Evolutionary conservation across 1,140 invertebrate genomes (phyloP).

Genomic region (Pristionchus pacificus): DNA sequence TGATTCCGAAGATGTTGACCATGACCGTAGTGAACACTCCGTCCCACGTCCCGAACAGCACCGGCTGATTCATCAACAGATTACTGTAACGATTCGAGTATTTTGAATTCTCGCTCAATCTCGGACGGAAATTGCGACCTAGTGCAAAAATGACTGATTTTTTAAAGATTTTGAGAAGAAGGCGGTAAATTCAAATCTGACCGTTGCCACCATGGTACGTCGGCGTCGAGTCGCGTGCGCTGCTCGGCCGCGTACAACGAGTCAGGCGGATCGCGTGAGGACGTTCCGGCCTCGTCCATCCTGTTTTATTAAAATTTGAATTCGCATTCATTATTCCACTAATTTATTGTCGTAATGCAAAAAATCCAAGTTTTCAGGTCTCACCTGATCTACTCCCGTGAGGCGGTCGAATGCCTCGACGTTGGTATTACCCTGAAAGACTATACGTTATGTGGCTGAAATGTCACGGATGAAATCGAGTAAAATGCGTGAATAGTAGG

Average conservation of each 20-base stretch:
- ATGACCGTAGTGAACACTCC: slow-evolving; percentile 89
- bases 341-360: too few species aligned
- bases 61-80: slow-evolving; percentile 84
- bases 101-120: neutral
- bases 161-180: slow-evolving; percentile 8
- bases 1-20: slow-evolving; percentile 93
- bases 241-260: slow-evolving; percentile 20
- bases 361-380: too few species aligned
- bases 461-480: too few species aligned
- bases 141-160: neutral
- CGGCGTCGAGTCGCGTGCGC: slow-evolving; percentile 3
- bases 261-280: slow-evolving; percentile 18
- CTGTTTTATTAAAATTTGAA: neutral
- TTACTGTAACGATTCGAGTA: slow-evolving; percentile 60
- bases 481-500: too few species aligned
- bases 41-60: slow-evolving; percentile 94
- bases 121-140: neutral
- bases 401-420: too few species aligned
- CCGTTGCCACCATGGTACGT: slow-evolving; percentile 43
- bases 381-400: too few species aligned
- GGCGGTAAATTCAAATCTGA: too few species aligned
- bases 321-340: too few species aligned
- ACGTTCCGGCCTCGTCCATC: neutral
- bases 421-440: too few species aligned
- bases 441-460: too few species aligned